Evolutionary conservation across 1,140 invertebrate genomes (phyloP).

Genomic region (Drosophila paulistorum): DNA sequence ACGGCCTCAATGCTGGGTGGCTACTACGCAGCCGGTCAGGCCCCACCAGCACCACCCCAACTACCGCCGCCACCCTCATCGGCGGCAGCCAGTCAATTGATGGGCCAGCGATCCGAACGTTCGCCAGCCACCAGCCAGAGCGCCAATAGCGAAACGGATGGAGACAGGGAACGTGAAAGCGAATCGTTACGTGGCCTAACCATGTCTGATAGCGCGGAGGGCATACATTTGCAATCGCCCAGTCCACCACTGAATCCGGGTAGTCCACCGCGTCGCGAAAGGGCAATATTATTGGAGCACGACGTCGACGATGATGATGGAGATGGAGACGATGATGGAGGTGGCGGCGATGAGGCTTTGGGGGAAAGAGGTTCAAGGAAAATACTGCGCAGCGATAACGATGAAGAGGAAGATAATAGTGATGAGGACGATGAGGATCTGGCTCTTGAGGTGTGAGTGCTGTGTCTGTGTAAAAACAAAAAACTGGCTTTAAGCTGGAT

Average conservation of each 20-base stretch:
- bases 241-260: slow-evolving; percentile 81
- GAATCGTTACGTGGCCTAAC: slow-evolving; percentile 21
- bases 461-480: not conserved
- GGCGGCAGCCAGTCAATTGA: slow-evolving; percentile 25
- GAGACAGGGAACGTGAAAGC: slow-evolving; percentile 59
- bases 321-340: slow-evolving; percentile 26
- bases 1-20: slow-evolving; percentile 65
- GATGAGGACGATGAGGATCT: slow-evolving; percentile 74
- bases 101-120: slow-evolving; percentile 39
- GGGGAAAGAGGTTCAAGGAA: not conserved
- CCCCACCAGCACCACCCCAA: slow-evolving; percentile 19
- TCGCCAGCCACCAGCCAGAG: slow-evolving; percentile 67
- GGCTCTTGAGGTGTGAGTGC: slow-evolving; percentile 72
- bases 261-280: slow-evolving; percentile 66
- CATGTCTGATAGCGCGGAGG: not conserved
- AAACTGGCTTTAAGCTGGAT: slow-evolving; percentile 52
- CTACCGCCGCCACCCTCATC: slow-evolving; percentile 5
- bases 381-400: slow-evolving; percentile 14
- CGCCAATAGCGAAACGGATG: slow-evolving; percentile 64
- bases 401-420: slow-evolving; percentile 33
- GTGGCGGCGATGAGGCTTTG: slow-evolving; percentile 65
- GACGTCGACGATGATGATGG: slow-evolving; percentile 37
- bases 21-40: slow-evolving; percentile 63
- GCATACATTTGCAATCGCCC: slow-evolving; percentile 62
- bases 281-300: not conserved